phyloP scores from a whole-genome alignment of 2,888 invertebrate species.

The Hemithea aestivaria region DNA sequence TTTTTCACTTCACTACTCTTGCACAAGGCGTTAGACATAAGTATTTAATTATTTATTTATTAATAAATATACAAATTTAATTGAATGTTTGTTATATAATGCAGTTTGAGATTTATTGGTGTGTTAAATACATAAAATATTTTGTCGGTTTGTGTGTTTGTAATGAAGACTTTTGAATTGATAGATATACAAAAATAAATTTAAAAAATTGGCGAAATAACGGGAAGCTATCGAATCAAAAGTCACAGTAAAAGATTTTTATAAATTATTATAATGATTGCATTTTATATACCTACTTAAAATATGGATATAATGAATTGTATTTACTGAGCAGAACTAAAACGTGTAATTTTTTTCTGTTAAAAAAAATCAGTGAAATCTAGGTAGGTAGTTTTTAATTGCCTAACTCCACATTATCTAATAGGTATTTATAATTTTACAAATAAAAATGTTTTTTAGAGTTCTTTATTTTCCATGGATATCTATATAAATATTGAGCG shows the following conservation, averaged over 20 bases:
- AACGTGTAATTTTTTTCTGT: too few relatives aligned
- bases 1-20: constrained; percentile 22
- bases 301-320: constrained; percentile 10
- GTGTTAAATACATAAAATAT: constrained; percentile 8
- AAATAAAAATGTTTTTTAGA: too few relatives aligned
- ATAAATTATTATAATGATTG: constrained; percentile 12
- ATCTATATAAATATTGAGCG: too few relatives aligned
- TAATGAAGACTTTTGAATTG: background rate
- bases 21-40: constrained; percentile 15
- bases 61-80: background rate
- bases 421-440: too few relatives aligned
- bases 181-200: background rate
- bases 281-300: constrained; percentile 15
- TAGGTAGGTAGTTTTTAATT: constrained; percentile 28
- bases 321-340: too few relatives aligned
- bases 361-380: too few relatives aligned
- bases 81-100: constrained; percentile 2
- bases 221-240: constrained; percentile 6
- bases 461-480: too few relatives aligned
- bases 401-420: too few relatives aligned
- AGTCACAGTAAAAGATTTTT: constrained; percentile 12
- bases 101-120: constrained; percentile 1
- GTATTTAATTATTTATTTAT: constrained; percentile 10
- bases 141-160: constrained; percentile 6
- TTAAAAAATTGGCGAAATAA: background rate